These are phyloP conservation scores for Choristoneura fumiferana DNA, from an alignment of 1,140 invertebrate genomes.

Conservation along the genomic window DNA sequence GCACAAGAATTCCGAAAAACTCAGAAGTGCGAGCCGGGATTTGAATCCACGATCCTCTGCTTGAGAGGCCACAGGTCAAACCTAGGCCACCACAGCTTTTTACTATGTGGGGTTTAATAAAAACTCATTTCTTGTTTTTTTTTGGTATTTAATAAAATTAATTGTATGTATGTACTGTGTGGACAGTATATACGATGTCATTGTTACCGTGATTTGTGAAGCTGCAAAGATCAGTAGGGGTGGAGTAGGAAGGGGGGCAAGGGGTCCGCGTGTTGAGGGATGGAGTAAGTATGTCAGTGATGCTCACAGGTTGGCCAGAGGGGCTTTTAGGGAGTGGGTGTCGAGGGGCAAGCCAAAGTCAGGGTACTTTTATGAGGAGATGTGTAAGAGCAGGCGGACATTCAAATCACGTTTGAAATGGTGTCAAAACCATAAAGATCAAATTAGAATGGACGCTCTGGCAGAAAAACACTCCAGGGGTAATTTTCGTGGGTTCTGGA, in stretches of 20 bases:
- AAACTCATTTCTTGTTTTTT: too few relatives aligned
- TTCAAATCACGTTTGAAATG: slow-evolving; percentile 18
- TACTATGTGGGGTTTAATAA: too few relatives aligned
- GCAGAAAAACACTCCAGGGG: too few relatives aligned
- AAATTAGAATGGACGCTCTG: slow-evolving; percentile 9
- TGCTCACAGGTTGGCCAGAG: not conserved
- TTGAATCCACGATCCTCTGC: too few relatives aligned
- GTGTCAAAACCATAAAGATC: slow-evolving; percentile 14
- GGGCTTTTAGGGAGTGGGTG: not conserved
- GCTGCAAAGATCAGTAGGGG: not conserved
- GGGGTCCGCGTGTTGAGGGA: not conserved
- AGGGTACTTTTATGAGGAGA: not conserved
- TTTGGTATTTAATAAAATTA: too few relatives aligned
- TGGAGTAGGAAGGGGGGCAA: not conserved
- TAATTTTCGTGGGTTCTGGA: not conserved
- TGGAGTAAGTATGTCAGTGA: slow-evolving; percentile 8
- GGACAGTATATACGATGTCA: not conserved
- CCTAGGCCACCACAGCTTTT: too few relatives aligned
- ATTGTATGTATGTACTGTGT: too few relatives aligned
- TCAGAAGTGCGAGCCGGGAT: too few relatives aligned
- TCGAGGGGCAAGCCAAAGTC: not conserved
- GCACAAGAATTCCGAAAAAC: too few relatives aligned
- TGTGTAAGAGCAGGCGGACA: slow-evolving; percentile 11
- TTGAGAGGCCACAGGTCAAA: too few relatives aligned
- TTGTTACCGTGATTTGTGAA: not conserved